Evolutionary conservation across 2,888 invertebrate genomes (phyloP).

Genomic region (Pachydiplax longipennis): DNA sequence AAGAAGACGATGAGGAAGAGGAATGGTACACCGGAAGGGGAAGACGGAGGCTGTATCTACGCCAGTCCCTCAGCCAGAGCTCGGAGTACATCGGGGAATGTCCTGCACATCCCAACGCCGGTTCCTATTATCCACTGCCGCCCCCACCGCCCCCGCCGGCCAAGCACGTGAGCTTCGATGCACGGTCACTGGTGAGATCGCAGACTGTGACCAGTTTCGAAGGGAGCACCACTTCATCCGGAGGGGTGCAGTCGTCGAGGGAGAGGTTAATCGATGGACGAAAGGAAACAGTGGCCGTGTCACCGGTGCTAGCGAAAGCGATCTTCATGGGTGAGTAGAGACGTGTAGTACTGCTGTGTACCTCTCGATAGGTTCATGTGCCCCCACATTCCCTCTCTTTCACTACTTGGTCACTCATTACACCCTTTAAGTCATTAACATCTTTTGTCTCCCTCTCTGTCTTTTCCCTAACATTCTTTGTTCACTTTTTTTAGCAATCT

Average conservation of each 20-base stretch:
- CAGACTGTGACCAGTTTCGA: constrained; percentile 87
- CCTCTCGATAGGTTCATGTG: no score
- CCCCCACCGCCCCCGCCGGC: constrained; percentile 53
- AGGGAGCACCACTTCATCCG: constrained; percentile 62
- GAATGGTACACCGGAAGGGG: constrained; percentile 32
- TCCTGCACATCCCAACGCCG: constrained; percentile 55
- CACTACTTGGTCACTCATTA: no score
- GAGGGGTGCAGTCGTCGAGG: constrained; percentile 16
- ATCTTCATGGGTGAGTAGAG: constrained; percentile 64
- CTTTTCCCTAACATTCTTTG: no score
- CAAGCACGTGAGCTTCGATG: constrained; percentile 84
- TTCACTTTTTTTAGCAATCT: no score
- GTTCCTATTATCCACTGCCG: constrained; percentile 52
- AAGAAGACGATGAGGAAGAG: constrained; percentile 36
- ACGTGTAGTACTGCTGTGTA: no score
- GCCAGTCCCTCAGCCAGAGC: constrained; percentile 51
- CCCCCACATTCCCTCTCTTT: no score
- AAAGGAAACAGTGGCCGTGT: constrained; percentile 60
- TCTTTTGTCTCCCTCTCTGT: no score
- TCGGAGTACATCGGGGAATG: constrained; percentile 56
- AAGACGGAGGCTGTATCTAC: constrained; percentile 8
- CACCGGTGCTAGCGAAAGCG: constrained; percentile 64
- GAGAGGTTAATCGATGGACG: constrained; percentile 80
- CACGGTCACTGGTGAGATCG: constrained; percentile 70
- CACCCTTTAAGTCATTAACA: no score